Conservation (phyloP, 2,797 vertebrate genomes). For the Amniataba percoides region DNA sequence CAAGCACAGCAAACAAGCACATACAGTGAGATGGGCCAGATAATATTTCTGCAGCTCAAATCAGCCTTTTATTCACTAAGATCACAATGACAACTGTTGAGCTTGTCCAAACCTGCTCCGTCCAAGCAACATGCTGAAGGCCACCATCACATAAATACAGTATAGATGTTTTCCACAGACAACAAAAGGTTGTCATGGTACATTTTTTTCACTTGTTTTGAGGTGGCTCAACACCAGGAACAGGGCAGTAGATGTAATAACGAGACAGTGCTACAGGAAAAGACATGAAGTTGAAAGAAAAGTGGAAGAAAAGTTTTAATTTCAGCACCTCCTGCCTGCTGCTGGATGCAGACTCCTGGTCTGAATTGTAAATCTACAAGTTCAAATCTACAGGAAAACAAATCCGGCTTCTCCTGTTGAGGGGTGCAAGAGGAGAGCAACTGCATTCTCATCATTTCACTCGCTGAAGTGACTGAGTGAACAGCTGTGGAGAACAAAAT, state of each 20-base stretch:
- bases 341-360: slow-evolving; percentile 49
- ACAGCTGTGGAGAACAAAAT: slow-evolving; percentile 75
- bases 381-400: slow-evolving; percentile 60
- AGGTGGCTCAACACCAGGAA: background rate
- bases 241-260: background rate
- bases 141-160: slow-evolving; percentile 30
- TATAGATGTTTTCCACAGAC: slow-evolving; percentile 31
- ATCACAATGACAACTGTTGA: slow-evolving; percentile 58
- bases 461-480: slow-evolving; percentile 71
- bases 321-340: slow-evolving; percentile 37
- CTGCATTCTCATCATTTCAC: slow-evolving; percentile 78
- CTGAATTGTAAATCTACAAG: slow-evolving; percentile 67
- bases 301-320: background rate
- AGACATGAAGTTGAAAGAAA: slow-evolving; percentile 5
- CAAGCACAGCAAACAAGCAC: slow-evolving; percentile 69
- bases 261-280: background rate
- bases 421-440: slow-evolving; percentile 46
- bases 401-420: slow-evolving; percentile 51
- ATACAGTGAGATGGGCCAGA: slow-evolving; percentile 60
- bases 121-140: slow-evolving; percentile 43
- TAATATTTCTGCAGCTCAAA: slow-evolving; percentile 67
- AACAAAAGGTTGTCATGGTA: slow-evolving; percentile 32
- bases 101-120: slow-evolving; percentile 66
- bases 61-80: slow-evolving; percentile 67
- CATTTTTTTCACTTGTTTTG: slow-evolving; percentile 14